Evolutionary conservation across 2,888 invertebrate species (phyloP).

Genomic region (Lutraria lutraria): DNA sequence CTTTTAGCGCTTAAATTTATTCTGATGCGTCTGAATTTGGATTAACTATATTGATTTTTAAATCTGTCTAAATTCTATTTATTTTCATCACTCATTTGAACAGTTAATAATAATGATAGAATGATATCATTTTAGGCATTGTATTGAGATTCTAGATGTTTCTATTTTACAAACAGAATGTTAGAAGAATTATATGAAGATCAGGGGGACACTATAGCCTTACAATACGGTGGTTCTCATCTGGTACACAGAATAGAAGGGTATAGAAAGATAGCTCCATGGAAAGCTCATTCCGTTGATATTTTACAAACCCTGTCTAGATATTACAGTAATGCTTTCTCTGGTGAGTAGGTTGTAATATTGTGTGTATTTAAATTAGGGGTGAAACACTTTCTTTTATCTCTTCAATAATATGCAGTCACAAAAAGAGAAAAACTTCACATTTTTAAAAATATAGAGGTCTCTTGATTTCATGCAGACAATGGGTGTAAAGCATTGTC

Average conservation of each 20-base stretch:
- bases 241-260: conserved; percentile 95
- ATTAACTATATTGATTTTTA: too few relatives aligned
- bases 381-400: too few relatives aligned
- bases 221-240: conserved; percentile 99
- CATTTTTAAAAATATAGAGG: too few relatives aligned
- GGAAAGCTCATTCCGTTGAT: conserved; percentile 97
- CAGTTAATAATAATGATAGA: neutral
- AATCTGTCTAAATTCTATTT: too few relatives aligned
- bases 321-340: conserved; percentile 98
- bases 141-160: neutral
- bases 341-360: conserved; percentile 86
- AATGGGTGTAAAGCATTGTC: too few relatives aligned
- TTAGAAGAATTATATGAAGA: conserved; percentile 98
- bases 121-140: neutral
- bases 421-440: too few relatives aligned
- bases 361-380: too few relatives aligned
- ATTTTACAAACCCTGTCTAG: conserved; percentile 99
- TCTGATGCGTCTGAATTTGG: too few relatives aligned
- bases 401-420: too few relatives aligned
- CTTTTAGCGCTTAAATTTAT: too few relatives aligned
- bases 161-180: conserved; percentile 89
- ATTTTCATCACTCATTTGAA: too few relatives aligned
- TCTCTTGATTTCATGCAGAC: too few relatives aligned
- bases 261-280: conserved; percentile 91
- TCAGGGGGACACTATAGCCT: conserved; percentile 97